Evolutionary conservation across 2,888 invertebrate species (phyloP).

Genomic region (Pseudoips prasinana): DNA sequence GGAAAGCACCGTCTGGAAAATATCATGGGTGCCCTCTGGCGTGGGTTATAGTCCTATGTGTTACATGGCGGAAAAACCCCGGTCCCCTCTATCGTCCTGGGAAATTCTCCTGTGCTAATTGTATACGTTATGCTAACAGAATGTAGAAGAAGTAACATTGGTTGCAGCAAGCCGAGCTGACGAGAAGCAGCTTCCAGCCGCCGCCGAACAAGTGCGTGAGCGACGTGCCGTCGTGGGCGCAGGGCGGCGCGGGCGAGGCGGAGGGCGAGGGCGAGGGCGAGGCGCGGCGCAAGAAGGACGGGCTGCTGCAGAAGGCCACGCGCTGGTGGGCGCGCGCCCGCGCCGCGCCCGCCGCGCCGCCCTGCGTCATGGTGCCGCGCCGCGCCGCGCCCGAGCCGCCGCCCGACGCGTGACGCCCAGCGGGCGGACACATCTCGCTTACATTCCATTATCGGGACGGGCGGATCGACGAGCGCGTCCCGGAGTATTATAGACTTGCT

Average conservation of each 20-base stretch:
- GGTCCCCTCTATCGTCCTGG: no score
- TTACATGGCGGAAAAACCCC: no score
- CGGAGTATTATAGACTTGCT: conserved; percentile 76
- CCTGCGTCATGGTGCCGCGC: conserved; percentile 44
- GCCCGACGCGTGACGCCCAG: conserved; percentile 50
- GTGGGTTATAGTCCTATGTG: no score
- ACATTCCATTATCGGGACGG: conserved; percentile 79
- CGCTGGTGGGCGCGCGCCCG: conserved; percentile 78
- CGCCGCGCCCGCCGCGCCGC: conserved; percentile 41
- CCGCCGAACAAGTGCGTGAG: conserved; percentile 86
- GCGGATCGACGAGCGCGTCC: conserved; percentile 65
- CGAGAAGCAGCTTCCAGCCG: conserved; percentile 84
- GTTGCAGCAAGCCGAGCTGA: conserved; percentile 85
- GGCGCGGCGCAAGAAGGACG: conserved; percentile 68
- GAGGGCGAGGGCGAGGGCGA: conserved; percentile 28
- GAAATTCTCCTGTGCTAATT: no score
- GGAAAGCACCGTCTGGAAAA: no score
- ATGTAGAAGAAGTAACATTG: no score
- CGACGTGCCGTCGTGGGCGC: conserved; percentile 84
- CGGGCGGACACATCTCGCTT: conserved; percentile 68
- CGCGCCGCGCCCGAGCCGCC: conserved; percentile 46
- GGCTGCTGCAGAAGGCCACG: conserved; percentile 77
- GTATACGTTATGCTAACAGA: no score
- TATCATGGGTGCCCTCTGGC: no score
- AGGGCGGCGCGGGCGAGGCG: conserved; percentile 43